These are phyloP conservation scores for Acleris sparsana DNA, from an alignment of 2,888 invertebrate genomes.

Conservation along the genomic window DNA sequence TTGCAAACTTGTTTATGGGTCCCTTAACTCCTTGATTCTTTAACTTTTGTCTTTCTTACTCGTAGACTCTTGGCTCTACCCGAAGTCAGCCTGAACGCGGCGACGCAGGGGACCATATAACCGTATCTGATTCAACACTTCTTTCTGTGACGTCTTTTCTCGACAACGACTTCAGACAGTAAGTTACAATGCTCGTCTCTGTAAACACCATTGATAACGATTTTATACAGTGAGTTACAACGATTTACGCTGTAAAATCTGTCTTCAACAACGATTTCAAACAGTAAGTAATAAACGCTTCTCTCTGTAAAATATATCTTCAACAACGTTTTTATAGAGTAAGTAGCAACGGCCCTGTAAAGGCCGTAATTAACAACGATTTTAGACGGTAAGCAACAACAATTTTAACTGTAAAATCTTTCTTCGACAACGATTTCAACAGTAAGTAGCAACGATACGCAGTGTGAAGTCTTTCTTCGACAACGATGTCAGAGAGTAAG, in stretches of 20 bases:
- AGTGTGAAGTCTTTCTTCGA: too few relatives aligned
- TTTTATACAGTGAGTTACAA: not conserved
- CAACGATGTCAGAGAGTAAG: too few relatives aligned
- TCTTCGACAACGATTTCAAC: too few relatives aligned
- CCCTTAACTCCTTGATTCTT: too few relatives aligned
- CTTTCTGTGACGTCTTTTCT: conserved; percentile 68
- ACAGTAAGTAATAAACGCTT: too few relatives aligned
- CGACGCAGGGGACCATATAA: conserved; percentile 66
- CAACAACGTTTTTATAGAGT: conserved; percentile 53
- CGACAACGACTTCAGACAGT: conserved; percentile 53
- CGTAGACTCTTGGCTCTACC: conserved; percentile 59
- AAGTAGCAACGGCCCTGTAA: not conserved
- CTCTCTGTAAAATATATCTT: conserved; percentile 63
- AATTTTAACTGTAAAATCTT: not conserved
- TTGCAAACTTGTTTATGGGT: too few relatives aligned
- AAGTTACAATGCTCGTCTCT: conserved; percentile 41
- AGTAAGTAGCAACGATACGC: too few relatives aligned
- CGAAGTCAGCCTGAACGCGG: conserved; percentile 63
- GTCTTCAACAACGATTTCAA: too few relatives aligned
- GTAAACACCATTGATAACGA: conserved; percentile 66
- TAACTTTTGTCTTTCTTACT: not conserved
- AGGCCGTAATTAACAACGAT: too few relatives aligned
- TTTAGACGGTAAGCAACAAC: too few relatives aligned
- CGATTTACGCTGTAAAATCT: too few relatives aligned
- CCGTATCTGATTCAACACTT: conserved; percentile 62